Conservation (phyloP, 2,888 invertebrate genomes). For the Limulus polyphemus region DNA sequence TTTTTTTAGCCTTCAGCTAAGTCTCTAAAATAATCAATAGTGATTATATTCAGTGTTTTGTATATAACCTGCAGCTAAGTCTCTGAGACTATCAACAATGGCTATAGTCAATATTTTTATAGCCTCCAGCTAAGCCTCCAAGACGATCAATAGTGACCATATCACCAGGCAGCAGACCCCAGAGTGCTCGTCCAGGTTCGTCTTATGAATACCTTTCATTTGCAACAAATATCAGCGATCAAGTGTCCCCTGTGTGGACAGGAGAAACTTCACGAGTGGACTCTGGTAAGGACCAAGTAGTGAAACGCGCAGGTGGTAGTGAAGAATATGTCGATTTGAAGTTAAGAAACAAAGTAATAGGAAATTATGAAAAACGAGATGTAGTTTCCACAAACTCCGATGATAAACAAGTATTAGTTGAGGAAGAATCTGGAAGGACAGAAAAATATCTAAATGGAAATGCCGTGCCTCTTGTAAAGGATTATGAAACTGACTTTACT, state of each 20-base stretch:
- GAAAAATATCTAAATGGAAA: no score
- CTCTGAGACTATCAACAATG: no score
- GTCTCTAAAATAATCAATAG: no score
- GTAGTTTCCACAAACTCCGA: background rate
- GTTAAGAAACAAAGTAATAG: slow-evolving; percentile 7
- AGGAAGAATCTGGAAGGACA: no score
- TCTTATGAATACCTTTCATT: slow-evolving; percentile 25
- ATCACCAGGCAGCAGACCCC: slow-evolving; percentile 14
- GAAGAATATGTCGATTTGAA: slow-evolving; percentile 26
- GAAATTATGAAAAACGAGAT: slow-evolving; percentile 10
- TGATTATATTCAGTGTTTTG: no score
- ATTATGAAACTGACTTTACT: background rate
- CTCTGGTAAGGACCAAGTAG: no score
- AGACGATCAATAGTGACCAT: slow-evolving; percentile 20
- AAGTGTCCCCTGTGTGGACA: slow-evolving; percentile 4
- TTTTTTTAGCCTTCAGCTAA: no score
- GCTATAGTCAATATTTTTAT: no score
- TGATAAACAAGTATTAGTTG: no score
- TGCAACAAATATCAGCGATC: slow-evolving; percentile 9
- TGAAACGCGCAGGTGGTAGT: slow-evolving; percentile 5
- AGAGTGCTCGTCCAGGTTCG: background rate
- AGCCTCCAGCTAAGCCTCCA: slow-evolving; percentile 23
- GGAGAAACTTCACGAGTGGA: slow-evolving; percentile 9
- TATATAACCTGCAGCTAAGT: no score
- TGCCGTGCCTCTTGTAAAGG: no score